phyloP scores from a whole-genome alignment of 1,140 invertebrate genomes.

The Wasmannia auropunctata region DNA sequence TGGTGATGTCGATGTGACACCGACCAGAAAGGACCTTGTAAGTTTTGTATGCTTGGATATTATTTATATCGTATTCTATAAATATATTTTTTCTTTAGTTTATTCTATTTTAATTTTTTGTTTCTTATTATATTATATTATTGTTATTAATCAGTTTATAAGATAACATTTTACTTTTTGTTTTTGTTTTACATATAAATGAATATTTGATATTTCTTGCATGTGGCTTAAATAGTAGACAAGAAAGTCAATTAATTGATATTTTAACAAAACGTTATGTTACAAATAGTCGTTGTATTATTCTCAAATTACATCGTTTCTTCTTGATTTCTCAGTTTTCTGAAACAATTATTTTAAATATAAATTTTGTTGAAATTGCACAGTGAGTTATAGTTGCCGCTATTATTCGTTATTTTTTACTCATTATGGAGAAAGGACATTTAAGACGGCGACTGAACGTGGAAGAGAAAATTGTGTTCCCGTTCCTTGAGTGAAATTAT shows the following conservation, averaged over 20 bases:
- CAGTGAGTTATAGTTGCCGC: neutral
- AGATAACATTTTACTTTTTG: neutral
- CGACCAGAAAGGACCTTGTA: neutral
- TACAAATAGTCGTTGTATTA: neutral
- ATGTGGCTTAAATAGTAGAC: neutral
- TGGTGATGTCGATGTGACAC: constrained; percentile 14
- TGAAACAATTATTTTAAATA: constrained; percentile 16
- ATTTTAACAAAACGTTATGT: neutral
- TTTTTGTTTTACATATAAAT: neutral
- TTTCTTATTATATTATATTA: neutral
- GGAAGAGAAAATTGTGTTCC: constrained; percentile 44
- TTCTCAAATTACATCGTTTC: neutral
- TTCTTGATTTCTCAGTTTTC: neutral
- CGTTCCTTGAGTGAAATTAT: constrained; percentile 15
- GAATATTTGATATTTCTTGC: neutral
- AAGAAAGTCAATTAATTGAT: neutral
- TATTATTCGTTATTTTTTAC: constrained; percentile 39
- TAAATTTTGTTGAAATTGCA: constrained; percentile 29
- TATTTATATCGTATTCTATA: neutral
- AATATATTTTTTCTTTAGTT: neutral
- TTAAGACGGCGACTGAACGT: constrained; percentile 48
- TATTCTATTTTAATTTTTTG: neutral
- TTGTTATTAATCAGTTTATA: neutral
- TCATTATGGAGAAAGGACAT: constrained; percentile 47
- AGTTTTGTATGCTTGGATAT: neutral